Percentiles rank a stretch among this genome's conserved stretches.
phyloP scores from a whole-genome alignment of 2,113 vertebrate species.

The Aramus guarauna region DNA sequence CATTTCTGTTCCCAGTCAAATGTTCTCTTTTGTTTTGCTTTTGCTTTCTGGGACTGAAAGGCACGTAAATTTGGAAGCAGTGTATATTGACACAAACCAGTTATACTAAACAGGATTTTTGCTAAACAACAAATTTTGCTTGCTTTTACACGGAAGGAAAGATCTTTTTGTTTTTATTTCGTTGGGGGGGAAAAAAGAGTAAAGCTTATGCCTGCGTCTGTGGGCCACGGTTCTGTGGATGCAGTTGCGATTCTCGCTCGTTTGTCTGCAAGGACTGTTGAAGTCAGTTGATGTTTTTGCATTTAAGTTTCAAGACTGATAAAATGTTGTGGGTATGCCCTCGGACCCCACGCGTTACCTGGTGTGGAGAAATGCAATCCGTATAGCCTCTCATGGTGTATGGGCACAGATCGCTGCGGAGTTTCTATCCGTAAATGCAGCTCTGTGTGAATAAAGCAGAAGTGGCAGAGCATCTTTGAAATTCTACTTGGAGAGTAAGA shows the following conservation, averaged over 20 bases:
- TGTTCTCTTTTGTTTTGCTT: neutral
- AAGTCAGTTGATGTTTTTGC: neutral
- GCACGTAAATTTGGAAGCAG: neutral
- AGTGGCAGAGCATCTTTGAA: neutral
- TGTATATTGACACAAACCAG: neutral
- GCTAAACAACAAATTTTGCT: neutral
- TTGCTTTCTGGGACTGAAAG: neutral
- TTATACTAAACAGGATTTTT: neutral
- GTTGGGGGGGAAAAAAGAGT: neutral
- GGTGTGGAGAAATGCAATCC: neutral
- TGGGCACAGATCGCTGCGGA: neutral
- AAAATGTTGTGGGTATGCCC: neutral
- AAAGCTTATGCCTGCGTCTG: neutral
- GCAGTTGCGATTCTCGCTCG: accelerated
- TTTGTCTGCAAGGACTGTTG: neutral
- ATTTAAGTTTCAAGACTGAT: neutral
- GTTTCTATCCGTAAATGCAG: neutral
- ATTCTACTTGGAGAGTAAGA: neutral
- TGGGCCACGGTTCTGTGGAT: neutral
- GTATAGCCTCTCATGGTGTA: neutral
- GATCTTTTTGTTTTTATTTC: neutral
- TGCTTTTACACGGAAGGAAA: neutral
- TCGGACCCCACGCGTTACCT: neutral
- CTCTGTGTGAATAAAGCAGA: neutral
- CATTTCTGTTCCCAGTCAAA: neutral